These are phyloP conservation scores for Hydrotaea diabolus DNA, from an alignment of 2,888 invertebrate species.

Conservation along the genomic window DNA sequence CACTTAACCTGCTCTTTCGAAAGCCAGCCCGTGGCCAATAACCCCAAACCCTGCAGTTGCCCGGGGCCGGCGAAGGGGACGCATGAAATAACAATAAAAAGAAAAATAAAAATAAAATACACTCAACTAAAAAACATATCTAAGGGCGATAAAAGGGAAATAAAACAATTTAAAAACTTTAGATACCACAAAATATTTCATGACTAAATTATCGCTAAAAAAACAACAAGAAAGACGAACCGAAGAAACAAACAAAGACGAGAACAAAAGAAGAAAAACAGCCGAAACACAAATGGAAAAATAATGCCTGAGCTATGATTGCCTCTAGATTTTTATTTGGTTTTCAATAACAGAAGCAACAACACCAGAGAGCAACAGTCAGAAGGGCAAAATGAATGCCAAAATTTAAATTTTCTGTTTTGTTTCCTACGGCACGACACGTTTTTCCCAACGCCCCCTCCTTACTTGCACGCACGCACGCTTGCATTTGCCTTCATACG, in stretches of 20 bases:
- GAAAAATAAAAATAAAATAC: background rate
- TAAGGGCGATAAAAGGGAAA: slow-evolving; percentile 38
- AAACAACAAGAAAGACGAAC: background rate
- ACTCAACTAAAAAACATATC: slow-evolving; percentile 30
- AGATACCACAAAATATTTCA: slow-evolving; percentile 31
- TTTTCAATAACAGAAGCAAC: background rate
- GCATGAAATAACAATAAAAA: background rate
- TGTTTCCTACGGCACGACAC: background rate
- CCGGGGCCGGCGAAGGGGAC: background rate
- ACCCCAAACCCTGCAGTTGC: background rate
- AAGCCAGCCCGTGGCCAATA: background rate
- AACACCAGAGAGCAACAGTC: slow-evolving; percentile 9
- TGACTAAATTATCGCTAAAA: slow-evolving; percentile 21
- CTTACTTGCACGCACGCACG: background rate
- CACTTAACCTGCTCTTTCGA: slow-evolving; percentile 16
- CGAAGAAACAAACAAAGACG: no score
- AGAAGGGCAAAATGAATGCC: background rate
- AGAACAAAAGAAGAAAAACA: background rate
- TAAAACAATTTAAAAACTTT: slow-evolving; percentile 44
- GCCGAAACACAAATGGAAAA: background rate
- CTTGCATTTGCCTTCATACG: background rate
- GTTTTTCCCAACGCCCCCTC: background rate
- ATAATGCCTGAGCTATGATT: background rate
- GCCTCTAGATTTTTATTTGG: background rate
- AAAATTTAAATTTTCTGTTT: background rate